Base-by-base conservation (phyloP, 2,797 vertebrate genomes). In the Manis javanica region DNA sequence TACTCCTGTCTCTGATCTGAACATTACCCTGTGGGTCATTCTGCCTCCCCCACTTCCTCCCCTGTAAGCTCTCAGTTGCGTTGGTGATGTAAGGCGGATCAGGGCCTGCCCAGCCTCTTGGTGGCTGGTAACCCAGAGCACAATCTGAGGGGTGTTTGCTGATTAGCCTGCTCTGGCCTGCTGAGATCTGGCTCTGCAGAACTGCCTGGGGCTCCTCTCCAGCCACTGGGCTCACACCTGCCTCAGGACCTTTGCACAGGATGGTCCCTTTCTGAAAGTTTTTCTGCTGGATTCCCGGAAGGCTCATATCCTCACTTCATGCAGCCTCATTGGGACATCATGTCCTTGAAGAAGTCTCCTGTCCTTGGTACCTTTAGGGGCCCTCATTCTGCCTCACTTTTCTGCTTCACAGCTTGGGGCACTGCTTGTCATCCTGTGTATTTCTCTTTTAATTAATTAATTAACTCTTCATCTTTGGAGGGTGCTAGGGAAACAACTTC, bases 401-500 rank as follows among this genome's bases (percentile, higher is more conserved):
- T 23, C 34, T 51, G 34, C 34, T 24, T 31, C 15, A 1, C 12
- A 3, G 34, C 3, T 51, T 29, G 1, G 2, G 0, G 9, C 2
- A 1, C 5, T 79, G 51, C 13, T 14, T 9, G 39, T 51, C 39
- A 9, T 15, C 5, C 9, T 16, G 24, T 24, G 16, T 69, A 61
- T n/a, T 51, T 26, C 64, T 31, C 31, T 18, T 26, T 51, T 13
- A 11, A 16, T 53, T 53, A 21, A 69, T 82, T 46, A 53, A 51
- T 86, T 18, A 57, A 55, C 29, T 16, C 46, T 74, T 74, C 26
- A 49, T 26, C 46, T 51, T 53, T 19, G 31, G 18, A 75, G 72
- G 49, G 21, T 57, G 37, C 7, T 18, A 3, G 12, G 68, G 39
- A 77, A 42, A 4, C 42, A 11, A 15, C 49, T 39, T 26, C 0